Conservation (phyloP, 2,797 vertebrate species). For the Argya squamiceps region DNA sequence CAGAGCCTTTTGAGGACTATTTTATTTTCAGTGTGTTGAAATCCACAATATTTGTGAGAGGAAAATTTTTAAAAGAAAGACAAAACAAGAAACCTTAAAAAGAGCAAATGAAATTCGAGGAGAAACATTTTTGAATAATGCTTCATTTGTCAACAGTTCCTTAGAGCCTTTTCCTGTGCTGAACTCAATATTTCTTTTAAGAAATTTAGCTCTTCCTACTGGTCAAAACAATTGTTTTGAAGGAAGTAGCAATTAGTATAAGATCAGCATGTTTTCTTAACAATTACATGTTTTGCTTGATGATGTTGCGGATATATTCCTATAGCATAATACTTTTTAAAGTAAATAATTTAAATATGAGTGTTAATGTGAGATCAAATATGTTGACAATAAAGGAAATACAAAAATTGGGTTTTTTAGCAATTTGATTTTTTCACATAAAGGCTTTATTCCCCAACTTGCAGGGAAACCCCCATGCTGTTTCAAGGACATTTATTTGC, state of each 20-base stretch:
- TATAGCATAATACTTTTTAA: neutral
- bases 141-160: neutral
- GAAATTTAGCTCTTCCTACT: neutral
- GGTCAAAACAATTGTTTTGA: neutral
- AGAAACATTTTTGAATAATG: neutral
- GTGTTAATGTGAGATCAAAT: neutral
- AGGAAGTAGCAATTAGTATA: neutral
- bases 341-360: neutral
- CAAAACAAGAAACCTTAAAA: neutral
- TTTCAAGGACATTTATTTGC: neutral
- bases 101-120: fast-evolving
- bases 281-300: neutral
- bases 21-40: neutral
- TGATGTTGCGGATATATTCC: neutral
- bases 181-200: neutral
- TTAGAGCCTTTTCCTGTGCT: neutral
- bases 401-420: fast-evolving
- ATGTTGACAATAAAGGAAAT: neutral
- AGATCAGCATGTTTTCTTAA: neutral
- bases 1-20: neutral
- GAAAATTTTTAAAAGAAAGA: fast-evolving
- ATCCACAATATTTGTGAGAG: neutral
- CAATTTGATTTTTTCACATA: neutral
- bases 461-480: fast-evolving
- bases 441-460: neutral